phyloP scores from a whole-genome alignment of 2,797 vertebrate genomes.

The Antrozous pallidus region DNA sequence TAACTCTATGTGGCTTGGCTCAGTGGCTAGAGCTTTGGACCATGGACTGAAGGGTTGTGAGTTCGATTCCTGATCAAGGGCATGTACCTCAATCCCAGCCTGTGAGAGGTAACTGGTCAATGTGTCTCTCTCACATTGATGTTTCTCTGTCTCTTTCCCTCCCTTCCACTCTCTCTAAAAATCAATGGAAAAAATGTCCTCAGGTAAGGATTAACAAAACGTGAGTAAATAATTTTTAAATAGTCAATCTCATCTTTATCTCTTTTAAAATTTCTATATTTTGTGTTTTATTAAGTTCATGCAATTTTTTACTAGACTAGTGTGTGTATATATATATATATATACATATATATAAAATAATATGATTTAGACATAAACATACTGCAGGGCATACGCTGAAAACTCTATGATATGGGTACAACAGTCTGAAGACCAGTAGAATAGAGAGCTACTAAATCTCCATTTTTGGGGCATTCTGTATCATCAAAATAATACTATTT shows the following conservation, averaged over 20 bases:
- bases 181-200: no score
- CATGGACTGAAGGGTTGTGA: no score
- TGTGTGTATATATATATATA: background rate
- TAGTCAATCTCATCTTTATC: background rate
- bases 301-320: background rate
- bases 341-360: background rate
- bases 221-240: background rate
- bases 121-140: no score
- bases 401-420: background rate
- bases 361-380: background rate
- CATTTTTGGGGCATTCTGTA: background rate
- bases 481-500: background rate
- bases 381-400: background rate
- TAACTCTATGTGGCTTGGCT: background rate
- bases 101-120: no score
- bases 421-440: conserved; percentile 10
- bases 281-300: background rate
- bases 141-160: no score
- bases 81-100: no score
- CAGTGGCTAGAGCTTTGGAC: no score
- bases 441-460: background rate
- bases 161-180: no score
- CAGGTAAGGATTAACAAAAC: no score
- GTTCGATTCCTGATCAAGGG: no score
- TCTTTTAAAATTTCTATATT: conserved; percentile 14